Conservation (phyloP, 1,140 invertebrate species). For the Nautilus pompilius region DNA sequence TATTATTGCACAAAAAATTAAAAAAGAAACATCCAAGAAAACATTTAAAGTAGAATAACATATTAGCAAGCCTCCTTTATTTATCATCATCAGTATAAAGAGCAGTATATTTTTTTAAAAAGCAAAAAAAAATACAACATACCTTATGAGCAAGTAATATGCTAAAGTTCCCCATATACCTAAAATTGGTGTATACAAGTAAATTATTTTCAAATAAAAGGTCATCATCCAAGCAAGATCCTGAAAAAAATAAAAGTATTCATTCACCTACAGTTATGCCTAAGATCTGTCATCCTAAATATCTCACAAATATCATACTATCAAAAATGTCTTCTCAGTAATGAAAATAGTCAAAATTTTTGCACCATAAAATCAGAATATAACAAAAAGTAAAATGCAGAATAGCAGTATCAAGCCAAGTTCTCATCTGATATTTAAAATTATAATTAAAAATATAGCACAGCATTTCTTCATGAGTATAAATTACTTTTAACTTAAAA, state of each 20-base stretch:
- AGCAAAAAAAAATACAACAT: conserved; percentile 1
- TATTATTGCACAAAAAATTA: background rate
- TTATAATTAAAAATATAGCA: too few species aligned
- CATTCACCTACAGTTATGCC: too few species aligned
- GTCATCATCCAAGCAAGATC: conserved; percentile 27
- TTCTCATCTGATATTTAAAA: too few species aligned
- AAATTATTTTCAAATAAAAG: conserved; percentile 36
- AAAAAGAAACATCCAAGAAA: background rate
- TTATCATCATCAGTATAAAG: background rate
- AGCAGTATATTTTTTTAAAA: background rate
- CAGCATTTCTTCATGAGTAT: too few species aligned
- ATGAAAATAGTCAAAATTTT: too few species aligned
- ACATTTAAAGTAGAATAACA: background rate
- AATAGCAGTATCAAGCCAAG: too few species aligned
- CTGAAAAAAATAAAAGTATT: conserved; percentile 28
- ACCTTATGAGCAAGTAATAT: conserved; percentile 42
- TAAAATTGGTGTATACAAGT: conserved; percentile 33
- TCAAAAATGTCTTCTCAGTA: too few species aligned
- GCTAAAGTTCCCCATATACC: conserved; percentile 28
- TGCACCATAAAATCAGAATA: too few species aligned
- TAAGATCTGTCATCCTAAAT: too few species aligned
- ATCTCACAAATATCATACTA: too few species aligned
- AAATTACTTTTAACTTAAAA: too few species aligned
- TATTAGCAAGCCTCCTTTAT: background rate
- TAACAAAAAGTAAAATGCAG: too few species aligned